Base-by-base conservation (phyloP, 2,113 vertebrate species). In the Engystomops pustulosus region DNA sequence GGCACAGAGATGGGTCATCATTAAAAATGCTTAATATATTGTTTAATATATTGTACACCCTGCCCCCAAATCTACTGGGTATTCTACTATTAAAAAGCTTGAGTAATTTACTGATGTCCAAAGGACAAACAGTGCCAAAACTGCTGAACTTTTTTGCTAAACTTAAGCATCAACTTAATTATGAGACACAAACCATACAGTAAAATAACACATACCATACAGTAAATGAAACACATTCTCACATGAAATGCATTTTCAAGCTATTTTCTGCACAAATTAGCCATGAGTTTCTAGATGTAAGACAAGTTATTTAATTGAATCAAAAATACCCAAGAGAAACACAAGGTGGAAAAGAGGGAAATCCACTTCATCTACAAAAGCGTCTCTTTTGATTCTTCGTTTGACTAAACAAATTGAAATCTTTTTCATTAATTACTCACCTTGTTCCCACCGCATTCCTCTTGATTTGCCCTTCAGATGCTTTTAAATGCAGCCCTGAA, bases 371-470 rank as follows among this genome's bases (percentile, higher is more conserved):
- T 83, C 69, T 83, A 47, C 60, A 75, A 83, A 83, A 62, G 81
- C 41, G 36, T 83, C 70, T 83, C 81, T 74, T 75, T 83, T 83
- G 70, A 83, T 83, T 83, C 70, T 47, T 47, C 70, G 14, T 74
- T 83, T 75, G 38, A 36, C 81, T 74, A 83, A 83, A 83, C 81
- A 75, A 83, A 75, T 83, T 83, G 69, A 83, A 75, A 83, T 83
- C 70, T 83, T 75, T 81, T 71, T 83, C 25, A 75, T 83, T 83
- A 83, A 83, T 83, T 83, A 75, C 69, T 18, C 55, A 83, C 69
- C 27, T 60, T 62, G 27, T 34, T 83, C 81, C 81, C 81, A 30
- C 7, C 60, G 69, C 49, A 74, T 74, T 49, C 67, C 45, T 47
- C 53, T 36, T 15, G 23, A 75, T 47, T 74, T 83, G 81, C 53